Base-by-base conservation (phyloP, 2,113 vertebrate species). In the Entosphenus tridentatus region DNA sequence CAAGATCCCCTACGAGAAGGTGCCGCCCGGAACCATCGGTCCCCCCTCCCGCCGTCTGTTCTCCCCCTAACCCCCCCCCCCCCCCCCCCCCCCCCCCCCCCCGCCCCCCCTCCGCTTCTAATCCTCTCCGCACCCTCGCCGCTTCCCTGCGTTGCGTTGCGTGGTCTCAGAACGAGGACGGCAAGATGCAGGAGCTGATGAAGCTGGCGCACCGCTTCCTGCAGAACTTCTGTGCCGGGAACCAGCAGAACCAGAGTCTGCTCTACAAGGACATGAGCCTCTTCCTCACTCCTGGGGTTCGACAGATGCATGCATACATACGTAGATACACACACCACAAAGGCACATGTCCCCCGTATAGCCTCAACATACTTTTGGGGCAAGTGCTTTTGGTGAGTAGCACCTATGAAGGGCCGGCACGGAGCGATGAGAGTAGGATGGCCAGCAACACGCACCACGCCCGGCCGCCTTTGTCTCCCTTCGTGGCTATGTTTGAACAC, bases 21-120 rank as follows among this genome's bases (percentile, higher is more conserved):
- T 39, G 39, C 39, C 39, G 5, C 39, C 39, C 39, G 76, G 93
- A 91, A 11, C 82, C 91, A 76, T 96, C 96, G 77, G 87, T 98
- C 75, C 96, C 96, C 72, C 96, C 96, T 79, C 96, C 96, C 75
- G 92, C 90, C 72, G 96, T 98, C 83, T 98, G 96, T 81, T 95
- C 88, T 81, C 96, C 96, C 74, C 92, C 84, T 57, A 92, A 98
- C 78, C 83, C 96, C 56, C 82, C 96, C 57, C 83, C 90, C 62
- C 77, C 96, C 76, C 96, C 56, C 82, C 96, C 57, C 83, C 90
- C 59, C 77, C 96, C 76, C 96, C 77, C 21, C 21, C 21, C 96
- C 57, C 83, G 89, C 59, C 77, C 96, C 76, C 96, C 77, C 21
- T 3, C 21, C 3, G 21, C 21, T 21, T 21, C 21, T 21, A 21